phyloP scores from a whole-genome alignment of 1,140 invertebrate genomes.

The Lycorma delicatula region DNA sequence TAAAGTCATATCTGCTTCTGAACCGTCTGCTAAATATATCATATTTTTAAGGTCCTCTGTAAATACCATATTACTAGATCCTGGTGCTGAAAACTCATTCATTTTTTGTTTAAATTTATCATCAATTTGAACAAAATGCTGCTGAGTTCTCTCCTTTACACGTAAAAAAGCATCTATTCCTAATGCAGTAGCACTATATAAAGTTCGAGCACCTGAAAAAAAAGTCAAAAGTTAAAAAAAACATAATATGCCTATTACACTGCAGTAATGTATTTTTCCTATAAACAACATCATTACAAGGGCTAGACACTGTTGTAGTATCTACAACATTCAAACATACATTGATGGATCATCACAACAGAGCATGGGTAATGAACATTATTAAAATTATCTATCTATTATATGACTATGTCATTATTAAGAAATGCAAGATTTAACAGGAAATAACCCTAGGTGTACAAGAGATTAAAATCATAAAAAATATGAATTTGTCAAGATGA shows the following conservation, averaged over 20 bases:
- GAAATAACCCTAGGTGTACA: no score
- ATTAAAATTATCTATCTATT: no score
- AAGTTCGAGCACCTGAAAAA: slow-evolving; percentile 11
- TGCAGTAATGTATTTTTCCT: no score
- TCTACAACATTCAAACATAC: no score
- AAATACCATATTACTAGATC: slow-evolving; percentile 57
- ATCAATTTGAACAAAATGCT: slow-evolving; percentile 47
- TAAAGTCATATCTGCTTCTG: slow-evolving; percentile 51
- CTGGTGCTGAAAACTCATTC: slow-evolving; percentile 45
- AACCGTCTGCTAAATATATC: slow-evolving; percentile 54
- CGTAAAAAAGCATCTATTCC: slow-evolving; percentile 50
- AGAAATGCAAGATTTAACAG: no score
- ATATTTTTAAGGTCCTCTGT: slow-evolving; percentile 80
- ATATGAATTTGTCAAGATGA: no score
- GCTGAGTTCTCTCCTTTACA: slow-evolving; percentile 41
- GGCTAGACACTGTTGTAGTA: no score
- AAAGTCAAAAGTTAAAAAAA: neutral
- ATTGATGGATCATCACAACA: no score
- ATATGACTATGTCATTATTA: no score
- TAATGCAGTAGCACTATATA: slow-evolving; percentile 32
- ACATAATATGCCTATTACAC: neutral
- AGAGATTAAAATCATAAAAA: no score
- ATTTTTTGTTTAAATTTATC: slow-evolving; percentile 61
- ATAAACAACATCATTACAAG: no score
- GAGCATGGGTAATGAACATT: no score